Evolutionary conservation across 1,140 invertebrate genomes (phyloP).

Genomic region (Drosophila rufa): DNA sequence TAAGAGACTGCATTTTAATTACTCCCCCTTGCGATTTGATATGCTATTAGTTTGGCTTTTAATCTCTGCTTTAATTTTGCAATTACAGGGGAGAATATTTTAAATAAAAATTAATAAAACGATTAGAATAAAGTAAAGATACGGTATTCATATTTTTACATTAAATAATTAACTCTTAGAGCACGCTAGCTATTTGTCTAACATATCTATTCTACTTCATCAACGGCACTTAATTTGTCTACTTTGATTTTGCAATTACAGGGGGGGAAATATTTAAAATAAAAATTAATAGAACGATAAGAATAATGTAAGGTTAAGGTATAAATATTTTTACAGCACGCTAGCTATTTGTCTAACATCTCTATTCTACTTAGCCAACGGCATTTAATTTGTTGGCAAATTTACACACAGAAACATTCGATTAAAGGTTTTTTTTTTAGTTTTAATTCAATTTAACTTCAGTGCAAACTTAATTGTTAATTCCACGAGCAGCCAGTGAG

Average conservation of each 20-base stretch:
- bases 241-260: too few species aligned
- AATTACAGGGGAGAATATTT: background rate
- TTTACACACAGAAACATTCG: conserved; percentile 52
- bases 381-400: conserved; percentile 63
- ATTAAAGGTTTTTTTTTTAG: conserved; percentile 64
- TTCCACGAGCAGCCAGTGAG: conserved; percentile 60
- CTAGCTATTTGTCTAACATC: conserved; percentile 49
- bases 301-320: too few species aligned
- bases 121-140: background rate
- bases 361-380: conserved; percentile 46
- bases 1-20: conserved; percentile 80
- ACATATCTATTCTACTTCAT: too few species aligned
- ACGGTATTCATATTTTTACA: background rate
- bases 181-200: background rate
- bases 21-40: conserved; percentile 31
- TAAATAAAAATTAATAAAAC: background rate
- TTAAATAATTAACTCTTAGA: too few species aligned
- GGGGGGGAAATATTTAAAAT: too few species aligned
- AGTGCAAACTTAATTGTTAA: conserved; percentile 63
- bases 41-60: conserved; percentile 27
- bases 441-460: conserved; percentile 79
- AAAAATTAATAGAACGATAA: too few species aligned
- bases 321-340: background rate
- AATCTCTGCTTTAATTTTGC: conserved; percentile 1
- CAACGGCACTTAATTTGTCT: too few species aligned